phyloP scores from a whole-genome alignment of 2,888 invertebrate species.

The Amblyjoppa fuscipennis region DNA sequence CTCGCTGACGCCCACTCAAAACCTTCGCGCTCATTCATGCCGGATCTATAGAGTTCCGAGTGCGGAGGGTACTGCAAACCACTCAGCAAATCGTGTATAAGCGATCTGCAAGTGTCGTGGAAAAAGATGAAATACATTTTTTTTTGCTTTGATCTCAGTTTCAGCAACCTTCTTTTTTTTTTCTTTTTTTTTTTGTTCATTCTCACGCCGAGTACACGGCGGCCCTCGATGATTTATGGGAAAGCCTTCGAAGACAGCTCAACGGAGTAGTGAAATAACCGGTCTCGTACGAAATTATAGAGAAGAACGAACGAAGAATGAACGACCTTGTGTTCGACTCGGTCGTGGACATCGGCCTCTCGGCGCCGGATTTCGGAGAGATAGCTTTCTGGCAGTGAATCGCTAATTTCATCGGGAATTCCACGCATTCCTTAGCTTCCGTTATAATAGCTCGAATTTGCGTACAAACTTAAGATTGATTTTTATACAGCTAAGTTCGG shows the following conservation, averaged over 20 bases:
- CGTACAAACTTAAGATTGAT: neutral
- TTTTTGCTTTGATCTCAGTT: neutral
- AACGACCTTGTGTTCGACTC: constrained; percentile 16
- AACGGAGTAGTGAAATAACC: constrained; percentile 42
- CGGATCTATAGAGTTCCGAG: neutral
- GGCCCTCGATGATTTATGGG: constrained; percentile 11
- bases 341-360: neutral
- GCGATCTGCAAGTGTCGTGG: neutral
- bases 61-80: neutral
- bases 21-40: constrained; percentile 22
- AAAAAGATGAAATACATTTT: neutral
- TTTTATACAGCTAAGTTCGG: neutral
- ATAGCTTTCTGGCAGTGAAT: constrained; percentile 5
- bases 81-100: neutral
- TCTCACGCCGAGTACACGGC: constrained; percentile 21
- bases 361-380: constrained; percentile 25
- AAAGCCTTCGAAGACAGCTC: constrained; percentile 9
- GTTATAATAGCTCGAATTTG: neutral
- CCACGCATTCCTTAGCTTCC: constrained; percentile 4
- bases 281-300: constrained; percentile 57
- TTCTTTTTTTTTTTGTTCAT: neutral
- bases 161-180: neutral
- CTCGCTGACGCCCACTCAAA: constrained; percentile 42
- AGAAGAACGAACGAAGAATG: constrained; percentile 29
- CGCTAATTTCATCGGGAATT: neutral